Percentiles rank a stretch among this genome's conserved stretches.
Evolutionary conservation across 2,888 invertebrate species (phyloP).

Genomic region (Xylota segnis): DNA sequence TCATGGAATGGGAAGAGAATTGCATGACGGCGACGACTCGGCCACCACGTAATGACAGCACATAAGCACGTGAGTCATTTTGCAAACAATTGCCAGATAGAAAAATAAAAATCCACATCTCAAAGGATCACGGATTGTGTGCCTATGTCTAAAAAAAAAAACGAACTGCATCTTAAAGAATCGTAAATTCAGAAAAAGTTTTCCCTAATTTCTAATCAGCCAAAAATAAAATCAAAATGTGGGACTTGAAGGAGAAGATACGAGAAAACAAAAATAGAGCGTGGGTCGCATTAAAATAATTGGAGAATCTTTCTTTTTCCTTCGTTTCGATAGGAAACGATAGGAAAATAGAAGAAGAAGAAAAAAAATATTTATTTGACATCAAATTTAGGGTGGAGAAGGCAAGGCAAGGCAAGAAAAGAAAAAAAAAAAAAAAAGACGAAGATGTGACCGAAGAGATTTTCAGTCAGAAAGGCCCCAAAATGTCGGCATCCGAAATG

Average conservation of each 20-base stretch:
- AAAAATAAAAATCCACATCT: not conserved
- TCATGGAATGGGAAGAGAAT: conserved; percentile 9
- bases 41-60: conserved; percentile 37
- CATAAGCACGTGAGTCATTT: conserved; percentile 57
- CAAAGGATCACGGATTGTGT: not conserved
- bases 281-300: conserved; percentile 74
- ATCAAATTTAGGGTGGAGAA: conserved; percentile 48
- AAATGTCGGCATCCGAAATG: conserved; percentile 70
- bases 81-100: conserved; percentile 7
- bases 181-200: conserved; percentile 35
- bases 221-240: conserved; percentile 51
- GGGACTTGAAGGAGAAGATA: conserved; percentile 34
- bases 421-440: conserved; percentile 22
- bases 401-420: conserved; percentile 14
- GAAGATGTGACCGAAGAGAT: conserved; percentile 39
- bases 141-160: not conserved
- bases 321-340: conserved; percentile 40
- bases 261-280: conserved; percentile 70
- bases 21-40: conserved; percentile 41
- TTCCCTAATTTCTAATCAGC: conserved; percentile 48
- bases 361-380: conserved; percentile 48
- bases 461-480: conserved; percentile 68
- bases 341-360: conserved; percentile 27
- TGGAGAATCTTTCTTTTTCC: conserved; percentile 42
- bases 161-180: conserved; percentile 33